Conservation (phyloP, 2,888 invertebrate genomes). For the Periphyllus acericola region DNA sequence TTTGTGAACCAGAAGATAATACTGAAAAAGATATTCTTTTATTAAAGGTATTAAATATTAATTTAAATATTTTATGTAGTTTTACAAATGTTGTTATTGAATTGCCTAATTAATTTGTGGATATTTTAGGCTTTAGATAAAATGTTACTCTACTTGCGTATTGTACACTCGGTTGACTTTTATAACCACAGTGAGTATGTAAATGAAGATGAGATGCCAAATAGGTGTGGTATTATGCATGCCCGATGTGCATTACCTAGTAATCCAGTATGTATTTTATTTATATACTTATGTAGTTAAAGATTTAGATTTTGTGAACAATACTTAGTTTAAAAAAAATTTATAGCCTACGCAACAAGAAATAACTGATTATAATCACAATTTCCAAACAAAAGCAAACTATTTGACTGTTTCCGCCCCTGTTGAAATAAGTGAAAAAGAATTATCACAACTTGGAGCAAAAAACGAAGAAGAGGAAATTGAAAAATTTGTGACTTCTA, state of each 20-base stretch:
- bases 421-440: slow-evolving; percentile 76
- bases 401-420: slow-evolving; percentile 85
- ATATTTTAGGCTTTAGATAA: slow-evolving; percentile 74
- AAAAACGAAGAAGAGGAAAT: slow-evolving; percentile 82
- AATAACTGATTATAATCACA: slow-evolving; percentile 78
- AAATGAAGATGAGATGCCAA: slow-evolving; percentile 99
- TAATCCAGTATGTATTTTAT: slow-evolving; percentile 73
- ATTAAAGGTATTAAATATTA: slow-evolving; percentile 63
- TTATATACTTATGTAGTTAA: neutral
- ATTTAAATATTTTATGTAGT: slow-evolving; percentile 21
- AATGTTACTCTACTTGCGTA: slow-evolving; percentile 89
- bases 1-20: slow-evolving; percentile 67
- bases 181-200: slow-evolving; percentile 99
- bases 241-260: slow-evolving; percentile 89
- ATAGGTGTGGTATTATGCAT: slow-evolving; percentile 97
- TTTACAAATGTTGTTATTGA: neutral
- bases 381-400: slow-evolving; percentile 91
- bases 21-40: slow-evolving; percentile 64
- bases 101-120: neutral
- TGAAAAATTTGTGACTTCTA: slow-evolving; percentile 94
- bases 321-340: neutral
- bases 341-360: slow-evolving; percentile 76
- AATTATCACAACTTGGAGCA: slow-evolving; percentile 84
- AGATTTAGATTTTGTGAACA: neutral
- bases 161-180: slow-evolving; percentile 98